Base-by-base conservation (phyloP, 2,113 vertebrate species). In the Columbina picui region DNA sequence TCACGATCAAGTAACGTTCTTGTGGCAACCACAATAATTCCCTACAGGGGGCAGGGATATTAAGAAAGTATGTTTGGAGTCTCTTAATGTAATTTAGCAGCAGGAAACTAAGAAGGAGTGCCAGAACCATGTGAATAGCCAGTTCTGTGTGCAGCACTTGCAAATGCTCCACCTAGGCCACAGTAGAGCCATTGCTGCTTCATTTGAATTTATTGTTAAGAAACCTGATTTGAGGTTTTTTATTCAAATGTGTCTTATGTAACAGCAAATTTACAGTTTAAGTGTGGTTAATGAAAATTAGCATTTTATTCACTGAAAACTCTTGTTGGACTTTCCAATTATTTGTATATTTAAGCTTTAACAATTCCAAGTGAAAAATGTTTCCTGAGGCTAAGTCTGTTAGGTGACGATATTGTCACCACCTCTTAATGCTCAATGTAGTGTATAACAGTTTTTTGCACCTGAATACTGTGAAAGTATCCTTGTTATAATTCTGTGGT, bases 31-130 rank as follows among this genome's bases (percentile, higher is more conserved):
- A 90, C 96, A 96, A 81, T 94, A 95, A 95, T 94, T 96, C 93
- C 84, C 91, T 96, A 84, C 91, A 95, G 91, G 95, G 89, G 91
- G 73, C 80, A 92, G 77, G 84, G 93, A 93, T 96, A 95, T 96
- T 96, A 96, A 94, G 89, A 94, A 95, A 92, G 86, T 94, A 95
- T 94, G 94, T 94, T 95, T 95, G 91, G 93, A 97, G 86, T 87
- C 84, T 94, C 86, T 94, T 96, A 95, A 94, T 95, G 91, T 94
- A 95, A 97, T 96, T 93, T 94, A 97, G 91, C 93, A 94, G 94
- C 95, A 95, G 96, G 94, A 97, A 97, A 86, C 93, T 64, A 71
- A 65, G 93, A 92, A 84, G 84, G 73, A 78, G 56, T 96, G 93
- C 95, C 96, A 97, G 93, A 94, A 94, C 30, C 52, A 56, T 94